These are phyloP conservation scores for Botia almorhae DNA, from an alignment of 2,797 vertebrate genomes.

Conservation along the genomic window DNA sequence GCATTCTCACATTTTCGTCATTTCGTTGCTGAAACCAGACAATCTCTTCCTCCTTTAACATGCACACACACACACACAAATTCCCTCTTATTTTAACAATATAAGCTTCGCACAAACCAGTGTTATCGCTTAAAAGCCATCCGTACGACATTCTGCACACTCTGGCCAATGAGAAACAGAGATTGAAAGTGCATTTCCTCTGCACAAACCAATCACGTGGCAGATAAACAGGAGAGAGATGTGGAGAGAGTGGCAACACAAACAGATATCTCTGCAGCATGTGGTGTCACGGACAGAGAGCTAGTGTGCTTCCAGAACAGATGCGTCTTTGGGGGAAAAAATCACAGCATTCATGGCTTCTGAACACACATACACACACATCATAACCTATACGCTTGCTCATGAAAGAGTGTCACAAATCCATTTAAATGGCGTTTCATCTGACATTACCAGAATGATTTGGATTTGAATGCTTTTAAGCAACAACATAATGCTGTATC, in stretches of 20 bases:
- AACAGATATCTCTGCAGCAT: constrained; percentile 28
- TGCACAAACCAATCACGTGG: constrained; percentile 38
- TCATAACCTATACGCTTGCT: background rate
- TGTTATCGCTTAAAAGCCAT: background rate
- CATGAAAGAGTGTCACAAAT: background rate
- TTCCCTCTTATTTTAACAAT: constrained; percentile 4
- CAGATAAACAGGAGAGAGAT: constrained; percentile 23
- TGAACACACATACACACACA: background rate
- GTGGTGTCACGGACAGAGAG: constrained; percentile 33
- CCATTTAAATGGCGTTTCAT: constrained; percentile 25
- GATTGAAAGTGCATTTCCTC: constrained; percentile 34
- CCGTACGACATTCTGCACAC: constrained; percentile 7
- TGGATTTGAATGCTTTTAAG: background rate
- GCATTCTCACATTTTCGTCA: background rate
- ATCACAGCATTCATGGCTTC: constrained; percentile 12
- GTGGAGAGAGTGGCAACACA: constrained; percentile 40
- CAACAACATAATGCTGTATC: background rate
- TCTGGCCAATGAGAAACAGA: constrained; percentile 31
- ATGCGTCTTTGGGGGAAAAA: constrained; percentile 22
- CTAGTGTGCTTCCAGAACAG: constrained; percentile 46
- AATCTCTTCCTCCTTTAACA: background rate
- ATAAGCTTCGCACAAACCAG: constrained; percentile 21
- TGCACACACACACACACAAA: background rate
- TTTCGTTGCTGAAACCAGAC: background rate
- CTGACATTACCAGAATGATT: background rate